Base-by-base conservation (phyloP, 2,888 invertebrate genomes). In the Agrenia bidenticulata region DNA sequence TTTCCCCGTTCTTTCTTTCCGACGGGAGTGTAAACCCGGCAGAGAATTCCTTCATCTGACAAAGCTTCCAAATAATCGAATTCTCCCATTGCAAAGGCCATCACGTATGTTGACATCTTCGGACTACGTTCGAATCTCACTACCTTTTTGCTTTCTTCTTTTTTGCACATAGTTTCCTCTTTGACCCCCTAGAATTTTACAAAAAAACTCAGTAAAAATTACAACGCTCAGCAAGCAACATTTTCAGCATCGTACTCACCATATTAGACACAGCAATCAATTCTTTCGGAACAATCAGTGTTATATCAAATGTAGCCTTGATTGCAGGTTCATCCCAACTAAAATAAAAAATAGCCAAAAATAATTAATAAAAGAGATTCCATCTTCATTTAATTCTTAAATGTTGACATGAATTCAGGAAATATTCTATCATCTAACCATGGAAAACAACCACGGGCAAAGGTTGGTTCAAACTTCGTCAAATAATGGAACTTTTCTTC, bases 241-340 rank as follows among this genome's bases (percentile, higher is more conserved):
- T n/a, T n/a, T n/a, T n/a, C n/a, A n/a, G n/a, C n/a, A n/a, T n/a
- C 24, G 67, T 73, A 77, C 77, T 79, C 79, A 86, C 86, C 96
- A 96, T 97, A 81, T 98, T 98, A 24, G 95, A 95, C 58, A 98
- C 84, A 26, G 94, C 94, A 5, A 92, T 89, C 70, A 89, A 84
- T 78, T 89, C 87, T 63, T 86, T 84, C 32, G 94, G 92, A 59
- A 94, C 92, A 64, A 88, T 84, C n/a, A 98, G 81, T 0, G 88
- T 87, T 69, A 98, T 89, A 79, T 94, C 90, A 81, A 97, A 98
- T 1, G 92, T 93, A 1, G 96, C 91, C 81, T 98, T 97, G 68
- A 92, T 87, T 21, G 26, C 57, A 17, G 57, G 57, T n/a, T 57
- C 57, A 23, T 51, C 51, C 51, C 51, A 51, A 24, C 51, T 17